Evolutionary conservation across 2,113 vertebrate genomes (phyloP).

Genomic region (Saccopteryx bilineata): DNA sequence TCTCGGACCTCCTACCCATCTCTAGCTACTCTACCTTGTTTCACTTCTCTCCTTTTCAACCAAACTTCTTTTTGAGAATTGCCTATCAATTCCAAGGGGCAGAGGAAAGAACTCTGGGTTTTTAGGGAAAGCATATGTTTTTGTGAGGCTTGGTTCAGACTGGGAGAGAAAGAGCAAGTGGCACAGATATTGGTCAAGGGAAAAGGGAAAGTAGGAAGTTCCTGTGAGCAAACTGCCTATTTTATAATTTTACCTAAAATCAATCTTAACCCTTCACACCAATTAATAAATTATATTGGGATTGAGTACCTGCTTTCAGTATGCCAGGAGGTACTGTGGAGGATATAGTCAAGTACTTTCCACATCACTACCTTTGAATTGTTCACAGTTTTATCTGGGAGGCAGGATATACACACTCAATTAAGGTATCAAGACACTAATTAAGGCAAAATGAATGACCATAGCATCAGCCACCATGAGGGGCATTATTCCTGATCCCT

Average conservation of each 20-base stretch:
- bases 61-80: conserved; percentile 3
- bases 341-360: not conserved
- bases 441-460: not conserved
- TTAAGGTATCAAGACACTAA: not conserved
- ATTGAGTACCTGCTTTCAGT: not conserved
- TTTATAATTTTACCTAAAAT: not conserved
- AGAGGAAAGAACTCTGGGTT: not conserved
- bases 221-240: not conserved
- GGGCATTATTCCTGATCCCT: no score
- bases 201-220: not conserved
- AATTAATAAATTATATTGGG: no score
- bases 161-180: not conserved
- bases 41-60: not conserved
- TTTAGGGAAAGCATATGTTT: not conserved
- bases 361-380: not conserved
- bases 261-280: not conserved
- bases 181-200: not conserved
- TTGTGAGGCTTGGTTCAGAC: not conserved
- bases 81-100: not conserved
- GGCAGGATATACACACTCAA: not conserved
- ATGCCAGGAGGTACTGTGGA: not conserved
- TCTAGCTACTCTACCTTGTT: not conserved
- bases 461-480: no score
- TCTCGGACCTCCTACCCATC: not conserved
- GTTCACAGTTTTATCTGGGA: not conserved